Evolutionary conservation across 2,797 vertebrate genomes (phyloP), one percentile per base, ranked within the genome.

Genomic region (Hybognathus amarus): DNA sequence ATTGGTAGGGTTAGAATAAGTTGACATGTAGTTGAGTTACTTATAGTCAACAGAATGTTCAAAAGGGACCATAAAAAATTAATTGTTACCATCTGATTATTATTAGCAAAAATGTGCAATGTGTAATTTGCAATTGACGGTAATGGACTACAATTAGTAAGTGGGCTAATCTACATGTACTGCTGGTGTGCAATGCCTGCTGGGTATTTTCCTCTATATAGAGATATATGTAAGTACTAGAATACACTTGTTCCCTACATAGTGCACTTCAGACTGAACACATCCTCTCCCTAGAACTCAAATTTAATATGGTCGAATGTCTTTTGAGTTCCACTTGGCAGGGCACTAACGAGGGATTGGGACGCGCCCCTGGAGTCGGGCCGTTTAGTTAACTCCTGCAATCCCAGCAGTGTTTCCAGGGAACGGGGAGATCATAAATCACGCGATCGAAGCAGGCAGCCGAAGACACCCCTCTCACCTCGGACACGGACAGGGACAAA

Each of bases 361-460:
- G 17, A 47, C 22, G 27, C 24, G 22, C 42, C 45, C 85, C 79
- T 18, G 56, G 86, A 67, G 45, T 10, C 61, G 33, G 76, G 38
- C 24, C 4, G 76, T 61, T 63, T 85, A 66, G 66, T 87, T 89
- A 94, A 94, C 91, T 85, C 67, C 82, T 92, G 90, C 74, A 85
- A 83, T 90, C 90, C 90, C 90, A 86, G 86, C 87, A 83, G 86
- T 22, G 79, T 89, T 90, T 86, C 81, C 63, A 81, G 63, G 85
- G 85, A 64, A 73, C 85, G 22, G 79, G 66, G 67, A 30, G 86
- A 89, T 91, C 93, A 94, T 95, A 94, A 95, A 95, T 95, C 94
- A 94, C 91, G 89, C 89, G 90, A 93, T 90, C 81, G 88, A 91
- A 89, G 90, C 88, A 89, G 87, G 89, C 90, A 90, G 91, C 91